Base-by-base conservation (phyloP, 1,140 invertebrate genomes). In the Temnothorax longispinosus region DNA sequence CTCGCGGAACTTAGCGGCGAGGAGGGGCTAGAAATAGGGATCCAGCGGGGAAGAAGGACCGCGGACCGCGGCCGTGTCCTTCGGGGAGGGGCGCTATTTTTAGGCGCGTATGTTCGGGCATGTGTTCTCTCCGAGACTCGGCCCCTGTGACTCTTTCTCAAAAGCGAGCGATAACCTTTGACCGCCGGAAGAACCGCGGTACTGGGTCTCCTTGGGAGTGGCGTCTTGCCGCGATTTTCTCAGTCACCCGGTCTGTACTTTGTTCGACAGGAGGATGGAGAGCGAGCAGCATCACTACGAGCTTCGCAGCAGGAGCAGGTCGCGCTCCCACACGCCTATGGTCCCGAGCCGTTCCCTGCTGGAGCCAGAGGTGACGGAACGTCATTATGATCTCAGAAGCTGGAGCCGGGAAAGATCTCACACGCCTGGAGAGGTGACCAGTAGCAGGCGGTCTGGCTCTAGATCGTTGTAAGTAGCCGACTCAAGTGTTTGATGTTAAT, bases 321-420 rank as follows among this genome's bases (percentile, higher is more conserved):
- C 95, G 35, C 91, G 95, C 47, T 95, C 95, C 6, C 92, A 93
- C 65, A 95, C 95, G 47, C 95, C 95, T 2, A 92, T 94, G 89
- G 75, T 94, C 27, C 81, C 89, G 21, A 93, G 35, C 58, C 89
- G 69, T 69, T 72, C 65, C 2, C 64, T 90, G 3, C 71, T 60
- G 6, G 93, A 94, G 10, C 65, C 88, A 27, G 94, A 94, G 74
- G 64, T 72, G 18, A 54, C 75, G 2, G 94, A 95, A 52, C 93
- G 91, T 72, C 94, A 93, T 74, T 94, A 95, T 75, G 93, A 94
- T 81, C 90, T 95, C 15, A 92, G 94, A 76, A 93, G 47, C 56
- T 89, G 69, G 74, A 95, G 94, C 76, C 89, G 93, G 47, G 95
- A 95, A 32, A 91, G 94, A 86, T 95, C 94, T 35, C 85, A 89